These are phyloP conservation scores for Xestia c-nigrum DNA, from an alignment of 2,888 invertebrate species.

Conservation along the genomic window DNA sequence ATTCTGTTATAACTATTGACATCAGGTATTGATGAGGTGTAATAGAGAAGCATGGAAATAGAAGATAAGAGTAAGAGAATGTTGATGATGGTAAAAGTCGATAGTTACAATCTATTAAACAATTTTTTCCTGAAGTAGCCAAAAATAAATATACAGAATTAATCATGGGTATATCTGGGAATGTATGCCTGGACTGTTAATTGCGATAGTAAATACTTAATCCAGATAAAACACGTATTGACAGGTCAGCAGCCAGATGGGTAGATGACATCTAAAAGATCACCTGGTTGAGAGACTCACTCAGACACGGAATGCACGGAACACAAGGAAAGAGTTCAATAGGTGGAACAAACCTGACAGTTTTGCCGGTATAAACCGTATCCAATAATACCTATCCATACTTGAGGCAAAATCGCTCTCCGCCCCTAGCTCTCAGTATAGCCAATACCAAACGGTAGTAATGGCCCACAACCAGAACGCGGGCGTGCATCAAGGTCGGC, in stretches of 20 bases:
- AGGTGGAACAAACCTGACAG: background rate
- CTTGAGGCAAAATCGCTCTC: conserved; percentile 5
- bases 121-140: no score
- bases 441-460: conserved; percentile 37
- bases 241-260: background rate
- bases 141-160: background rate
- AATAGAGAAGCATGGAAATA: no score
- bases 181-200: background rate
- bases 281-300: background rate
- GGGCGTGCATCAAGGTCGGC: conserved; percentile 62
- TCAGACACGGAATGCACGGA: background rate
- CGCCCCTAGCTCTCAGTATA: conserved; percentile 35
- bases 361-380: background rate
- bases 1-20: no score
- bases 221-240: background rate
- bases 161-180: background rate
- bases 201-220: background rate
- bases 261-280: background rate
- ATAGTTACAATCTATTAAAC: no score
- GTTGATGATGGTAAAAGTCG: no score
- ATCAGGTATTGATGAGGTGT: no score
- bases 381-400: background rate
- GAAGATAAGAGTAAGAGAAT: no score
- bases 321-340: background rate
- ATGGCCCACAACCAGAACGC: conserved; percentile 57